Evolutionary conservation across 1,140 invertebrate genomes (phyloP).

Genomic region (Daktulosphaira vitifoliae): DNA sequence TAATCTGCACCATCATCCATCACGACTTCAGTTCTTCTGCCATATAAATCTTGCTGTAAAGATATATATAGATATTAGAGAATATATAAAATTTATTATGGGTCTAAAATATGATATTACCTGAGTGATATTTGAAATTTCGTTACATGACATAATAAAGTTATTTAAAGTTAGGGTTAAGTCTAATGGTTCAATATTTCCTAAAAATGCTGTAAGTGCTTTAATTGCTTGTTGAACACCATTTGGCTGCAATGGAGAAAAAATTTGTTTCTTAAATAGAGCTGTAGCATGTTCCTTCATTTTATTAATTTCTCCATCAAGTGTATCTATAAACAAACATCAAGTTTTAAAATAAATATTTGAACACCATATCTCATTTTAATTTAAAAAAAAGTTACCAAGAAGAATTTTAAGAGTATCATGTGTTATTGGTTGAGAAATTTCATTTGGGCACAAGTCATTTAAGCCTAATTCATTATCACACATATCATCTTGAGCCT

Average conservation of each 20-base stretch:
- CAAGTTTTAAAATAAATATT: slow-evolving; percentile 20
- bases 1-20: slow-evolving; percentile 51
- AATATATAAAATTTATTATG: background rate
- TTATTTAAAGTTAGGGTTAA: slow-evolving; percentile 64
- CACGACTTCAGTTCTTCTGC: slow-evolving; percentile 43
- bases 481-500: slow-evolving; percentile 63
- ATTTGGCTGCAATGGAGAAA: slow-evolving; percentile 49
- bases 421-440: slow-evolving; percentile 61
- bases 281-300: slow-evolving; percentile 44
- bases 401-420: slow-evolving; percentile 69
- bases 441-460: slow-evolving; percentile 64
- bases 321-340: slow-evolving; percentile 51
- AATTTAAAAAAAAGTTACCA: slow-evolving; percentile 50
- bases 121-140: slow-evolving; percentile 38
- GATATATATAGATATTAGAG: background rate
- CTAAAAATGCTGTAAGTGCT: slow-evolving; percentile 78
- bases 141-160: slow-evolving; percentile 55
- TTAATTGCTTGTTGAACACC: slow-evolving; percentile 81
- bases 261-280: slow-evolving; percentile 44
- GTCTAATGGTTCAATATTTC: slow-evolving; percentile 76
- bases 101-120: slow-evolving; percentile 10
- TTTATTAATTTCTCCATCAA: slow-evolving; percentile 71
- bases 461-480: slow-evolving; percentile 60
- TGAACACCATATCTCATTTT: no score
- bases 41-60: slow-evolving; percentile 35